phyloP scores from a whole-genome alignment of 2,113 vertebrate genomes.

The Equus quagga region DNA sequence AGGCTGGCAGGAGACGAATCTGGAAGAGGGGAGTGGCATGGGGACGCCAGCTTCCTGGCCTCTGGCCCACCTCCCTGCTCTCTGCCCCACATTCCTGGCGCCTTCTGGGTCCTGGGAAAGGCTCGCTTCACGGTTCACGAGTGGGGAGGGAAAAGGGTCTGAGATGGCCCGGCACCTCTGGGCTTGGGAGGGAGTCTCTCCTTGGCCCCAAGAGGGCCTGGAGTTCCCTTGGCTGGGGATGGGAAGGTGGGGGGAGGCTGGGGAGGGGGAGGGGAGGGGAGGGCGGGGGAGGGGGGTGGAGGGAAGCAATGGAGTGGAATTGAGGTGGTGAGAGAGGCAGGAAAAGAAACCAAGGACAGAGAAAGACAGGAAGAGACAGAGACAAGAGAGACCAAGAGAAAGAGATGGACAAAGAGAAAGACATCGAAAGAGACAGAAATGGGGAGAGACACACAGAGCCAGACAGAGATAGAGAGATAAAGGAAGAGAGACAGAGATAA shows the following conservation, averaged over 20 bases:
- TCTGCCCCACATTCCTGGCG: constrained; percentile 75
- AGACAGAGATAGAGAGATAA: background rate
- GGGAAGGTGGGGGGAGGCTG: background rate
- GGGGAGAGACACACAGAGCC: background rate
- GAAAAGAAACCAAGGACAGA: background rate
- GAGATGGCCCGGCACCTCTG: constrained; percentile 44
- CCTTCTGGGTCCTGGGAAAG: constrained; percentile 78
- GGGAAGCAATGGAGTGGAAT: background rate
- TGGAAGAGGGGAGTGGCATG: background rate
- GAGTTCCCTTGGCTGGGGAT: background rate
- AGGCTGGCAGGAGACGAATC: background rate
- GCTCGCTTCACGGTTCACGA: background rate
- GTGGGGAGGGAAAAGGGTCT: constrained; percentile 16
- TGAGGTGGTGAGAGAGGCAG: background rate
- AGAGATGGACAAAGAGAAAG: background rate
- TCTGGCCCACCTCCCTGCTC: constrained; percentile 44
- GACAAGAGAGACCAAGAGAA: background rate
- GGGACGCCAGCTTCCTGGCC: background rate
- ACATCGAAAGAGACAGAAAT: background rate
- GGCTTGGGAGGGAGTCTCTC: background rate
- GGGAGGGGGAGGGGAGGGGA: background rate
- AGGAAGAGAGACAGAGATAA: background rate
- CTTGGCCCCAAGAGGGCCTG: background rate
- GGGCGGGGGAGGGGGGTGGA: background rate
- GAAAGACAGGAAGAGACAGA: background rate